Base-by-base conservation (phyloP, 53 echinoderm and acorn worm species). In the Mesocentrotus franciscanus region DNA sequence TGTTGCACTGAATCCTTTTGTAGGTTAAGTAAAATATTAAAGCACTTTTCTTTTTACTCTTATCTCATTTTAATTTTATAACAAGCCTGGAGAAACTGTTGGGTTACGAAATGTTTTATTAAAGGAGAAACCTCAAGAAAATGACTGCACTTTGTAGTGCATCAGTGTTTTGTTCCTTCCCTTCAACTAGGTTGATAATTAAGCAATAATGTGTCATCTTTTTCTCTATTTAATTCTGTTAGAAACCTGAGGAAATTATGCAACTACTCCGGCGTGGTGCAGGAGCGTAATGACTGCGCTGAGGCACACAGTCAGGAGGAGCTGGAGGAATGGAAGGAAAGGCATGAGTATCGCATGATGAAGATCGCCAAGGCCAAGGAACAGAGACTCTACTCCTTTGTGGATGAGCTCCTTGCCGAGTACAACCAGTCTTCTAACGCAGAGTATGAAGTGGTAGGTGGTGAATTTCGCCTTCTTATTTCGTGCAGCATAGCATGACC, bases 301-400 rank as follows among this genome's bases (percentile, higher is more conserved):
- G 42, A 56, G 60, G 99, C 99, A 12, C 99, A 99, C 95, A 96
- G 96, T 58, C 18, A 68, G 2, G 98, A 99, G 71, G 99, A 99
- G 92, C 92, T 99, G 59, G 96, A 96, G 61, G 99, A 99, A 71
- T 99, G 99, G 99, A 97, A 96, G 76, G 97, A 97, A 89, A 91
- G 99, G 34, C 98, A 98, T 72, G 94, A 96, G 55, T 99, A 99
- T 93, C 95, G 99, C 64, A 96, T 98, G 96, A 99, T 99, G 98
- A 99, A 99, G 95, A 97, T 96, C 95, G 94, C 96, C 83, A 99
- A 98, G 60, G 98, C 97, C 39, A 97, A 95, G 68, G 97, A 98
- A 32, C 95, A 98, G 95, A 97, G 96, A 56, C 96, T 99, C 15
- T 99, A 95, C 61, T 97, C 98, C 17, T 99, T 97, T 84, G 95